Evolutionary conservation across 2,797 vertebrate genomes (phyloP), one percentile per base, ranked within the genome.

Genomic region (Characodon lateralis): DNA sequence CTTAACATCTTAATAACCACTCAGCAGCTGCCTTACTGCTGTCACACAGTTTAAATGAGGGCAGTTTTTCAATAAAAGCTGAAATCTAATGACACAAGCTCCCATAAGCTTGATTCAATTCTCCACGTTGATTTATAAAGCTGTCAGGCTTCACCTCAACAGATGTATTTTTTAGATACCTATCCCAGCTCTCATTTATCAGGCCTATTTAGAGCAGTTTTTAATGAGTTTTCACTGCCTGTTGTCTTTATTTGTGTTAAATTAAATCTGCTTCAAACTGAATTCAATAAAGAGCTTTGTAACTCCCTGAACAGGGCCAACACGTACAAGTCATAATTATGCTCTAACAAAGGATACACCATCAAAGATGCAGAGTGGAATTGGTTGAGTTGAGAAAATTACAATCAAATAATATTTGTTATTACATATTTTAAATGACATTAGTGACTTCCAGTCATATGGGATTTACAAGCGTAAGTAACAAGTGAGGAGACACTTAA

Each of bases 211-310:
- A 85, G 73, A 88, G 76, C 28, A 65, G 46, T 65, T 76, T 84
- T 81, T 91, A 91, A 90, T 89, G 81, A 91, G 80, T 90, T 92
- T 90, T 82, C 78, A 74, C 76, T 78, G 80, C 50, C 63, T 81
- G 81, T 91, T 92, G 85, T 86, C 78, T 91, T 86, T 89, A 89
- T 91, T 89, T 90, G 89, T 81, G 53, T 81, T 90, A 74, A 90
- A 91, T 89, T 83, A 75, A 91, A 92, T 92, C 85, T 83, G 68
- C 76, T 77, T 85, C 72, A 83, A 91, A 92, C 81, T 85, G 86
- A 92, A 90, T 90, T 82, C 56, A 77, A 86, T 92, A 88, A 83
- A 87, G 90, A 82, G 81, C 84, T 76, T 48, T 80, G 85, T 82
- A 88, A 85, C 74, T 88, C 87, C 78, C 78, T 66, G 72, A 85